Evolutionary conservation across 2,888 invertebrate species (phyloP), one percentile per base, ranked within the genome.

Genomic region (Athalia circularis): DNA sequence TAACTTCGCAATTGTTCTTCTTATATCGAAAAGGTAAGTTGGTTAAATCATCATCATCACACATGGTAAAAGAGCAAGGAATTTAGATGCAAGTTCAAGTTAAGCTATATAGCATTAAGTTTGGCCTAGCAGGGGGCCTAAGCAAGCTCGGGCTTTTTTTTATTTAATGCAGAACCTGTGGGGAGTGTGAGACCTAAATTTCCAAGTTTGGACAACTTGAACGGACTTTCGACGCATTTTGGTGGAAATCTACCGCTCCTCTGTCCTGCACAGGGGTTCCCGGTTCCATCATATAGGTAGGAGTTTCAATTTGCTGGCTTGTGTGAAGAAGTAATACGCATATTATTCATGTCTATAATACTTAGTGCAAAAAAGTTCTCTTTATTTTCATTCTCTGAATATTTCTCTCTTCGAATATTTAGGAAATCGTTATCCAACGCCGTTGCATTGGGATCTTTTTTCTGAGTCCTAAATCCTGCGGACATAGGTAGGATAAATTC

Each of bases 261-360:
- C 80, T 94, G 94, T 88, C 92, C 94, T 74, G 94, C 94, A 84
- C 94, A 94, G 91, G 94, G 94, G 85, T 95, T 92, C 90, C 95
- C 94, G 80, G 83, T 85, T 82, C 84, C 81, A 76, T 70, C 77
- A 77, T 79, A 29, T 80, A 67, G 82, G 82, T 79, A 82, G 79
- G 75, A 75, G 75, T 62, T 62, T 62, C 43, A 29, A 62, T 62
- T 75, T 75, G 15, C 75, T 75, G 62, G 75, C 75, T 75, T 75
- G 62, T 75, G 75, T 64, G 59, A 59, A 72, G 59, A 0, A 47
- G 59, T 59, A 15, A 29, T 59, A 59, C 72, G 72, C 57, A 57
- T 72, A 59, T 59, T 72, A 62, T 64, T 50, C 45, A 64, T 52
- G 11, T 48, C 5, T 50, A 48, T 74, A 62, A 9, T 77, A 11